Base-by-base conservation (phyloP, 2,113 vertebrate species). In the Psephotus haematonotus region DNA sequence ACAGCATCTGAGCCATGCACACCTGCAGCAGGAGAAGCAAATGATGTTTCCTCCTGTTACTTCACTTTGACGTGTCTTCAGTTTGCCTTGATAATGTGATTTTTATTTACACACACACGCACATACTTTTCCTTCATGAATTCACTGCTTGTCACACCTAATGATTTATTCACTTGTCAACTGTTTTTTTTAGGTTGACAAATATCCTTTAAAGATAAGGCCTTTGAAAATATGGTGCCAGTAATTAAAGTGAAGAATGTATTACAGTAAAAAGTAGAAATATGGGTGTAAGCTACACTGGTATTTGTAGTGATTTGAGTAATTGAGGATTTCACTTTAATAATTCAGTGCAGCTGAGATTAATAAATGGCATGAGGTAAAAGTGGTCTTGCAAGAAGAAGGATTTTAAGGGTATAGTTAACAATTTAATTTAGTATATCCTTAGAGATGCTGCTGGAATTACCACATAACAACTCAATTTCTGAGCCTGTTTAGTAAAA, bases 341-440 rank as follows among this genome's bases (percentile, higher is more conserved):
- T 98, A 97, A 98, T 97, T 98, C 97, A 97, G 28, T 95, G 64
- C 49, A 96, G 47, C 94, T 93, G 89, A 97, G 95, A 94, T 95
- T 97, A 95, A 90, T 82, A 94, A 90, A 80, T 93, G 71, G 92
- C 71, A 93, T 78, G 75, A 97, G 77, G 33, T 92, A 53, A 87
- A 97, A 96, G 94, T 86, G 47, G 65, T 81, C 82, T 92, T 89
- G 59, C 80, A 85, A 44, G 62, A 90, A 41, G 31, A 62, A 70
- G 22, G 64, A 92, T 88, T 92, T 93, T 88, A 96, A 82, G 86
- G 67, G 37, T 95, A 76, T 93, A 92, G 97, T 96, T 97, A 95
- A 95, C 96, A 92, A 86, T 88, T 97, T 91, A 96, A 96, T 96
- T 97, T 80, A 93, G 39, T 70, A 49, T 90, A 65, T 59, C 55